Conservation (phyloP, 2,797 vertebrate genomes). For the Chromobotia macracanthus region DNA sequence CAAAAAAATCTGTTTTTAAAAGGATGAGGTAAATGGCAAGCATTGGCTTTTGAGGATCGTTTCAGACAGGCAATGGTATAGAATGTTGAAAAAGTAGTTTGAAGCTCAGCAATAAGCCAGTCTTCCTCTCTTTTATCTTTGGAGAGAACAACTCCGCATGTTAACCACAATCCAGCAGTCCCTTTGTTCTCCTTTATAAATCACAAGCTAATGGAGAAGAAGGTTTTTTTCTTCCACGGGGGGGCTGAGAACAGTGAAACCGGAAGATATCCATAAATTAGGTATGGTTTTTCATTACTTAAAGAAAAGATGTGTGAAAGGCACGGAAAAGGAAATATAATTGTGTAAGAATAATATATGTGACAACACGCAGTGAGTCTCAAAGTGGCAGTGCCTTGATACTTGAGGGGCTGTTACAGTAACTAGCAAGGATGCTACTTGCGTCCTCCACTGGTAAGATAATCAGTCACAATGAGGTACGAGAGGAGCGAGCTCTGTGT, state of each 20-base stretch:
- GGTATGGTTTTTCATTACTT: conserved; percentile 22
- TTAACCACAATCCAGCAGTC: conserved; percentile 50
- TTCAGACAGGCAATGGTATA: conserved; percentile 58
- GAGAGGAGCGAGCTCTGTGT: neutral
- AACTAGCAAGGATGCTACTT: conserved; percentile 32
- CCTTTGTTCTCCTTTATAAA: conserved; percentile 61
- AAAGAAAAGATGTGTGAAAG: neutral
- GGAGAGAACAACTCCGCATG: conserved; percentile 57
- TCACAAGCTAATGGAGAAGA: conserved; percentile 59
- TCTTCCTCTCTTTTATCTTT: conserved; percentile 64
- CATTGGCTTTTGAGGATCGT: conserved; percentile 56
- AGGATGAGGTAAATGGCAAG: conserved; percentile 21
- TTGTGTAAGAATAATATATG: conserved; percentile 1
- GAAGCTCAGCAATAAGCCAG: conserved; percentile 59
- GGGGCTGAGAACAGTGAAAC: neutral
- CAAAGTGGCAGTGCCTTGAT: conserved; percentile 13
- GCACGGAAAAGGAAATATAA: neutral
- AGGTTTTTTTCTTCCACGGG: neutral
- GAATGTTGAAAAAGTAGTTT: conserved; percentile 60
- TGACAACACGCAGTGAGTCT: conserved; percentile 9
- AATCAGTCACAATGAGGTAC: conserved; percentile 1
- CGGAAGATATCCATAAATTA: conserved; percentile 7
- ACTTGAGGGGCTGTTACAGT: conserved; percentile 63
- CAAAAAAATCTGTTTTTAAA: conserved; percentile 52
- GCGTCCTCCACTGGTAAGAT: conserved; percentile 28